phyloP scores from a whole-genome alignment of 2,888 invertebrate species.

The Agrilus biguttatus region DNA sequence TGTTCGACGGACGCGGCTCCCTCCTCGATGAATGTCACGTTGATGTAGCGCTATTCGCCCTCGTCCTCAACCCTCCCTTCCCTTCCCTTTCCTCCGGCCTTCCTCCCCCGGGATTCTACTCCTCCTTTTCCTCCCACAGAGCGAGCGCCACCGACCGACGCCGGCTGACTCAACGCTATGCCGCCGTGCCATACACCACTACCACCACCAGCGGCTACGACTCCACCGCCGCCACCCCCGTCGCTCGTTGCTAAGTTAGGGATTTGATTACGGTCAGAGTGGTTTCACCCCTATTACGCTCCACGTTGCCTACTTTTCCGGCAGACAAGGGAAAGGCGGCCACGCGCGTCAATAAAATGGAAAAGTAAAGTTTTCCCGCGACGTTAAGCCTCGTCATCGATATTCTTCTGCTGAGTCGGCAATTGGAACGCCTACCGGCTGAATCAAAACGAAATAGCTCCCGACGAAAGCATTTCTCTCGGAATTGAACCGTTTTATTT shows the following conservation, averaged over 20 bases:
- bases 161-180: too few species aligned
- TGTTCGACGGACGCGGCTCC: slow-evolving; percentile 20
- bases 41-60: slow-evolving; percentile 24
- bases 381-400: slow-evolving; percentile 22
- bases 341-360: slow-evolving; percentile 29
- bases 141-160: too few species aligned
- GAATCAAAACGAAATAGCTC: slow-evolving; percentile 5
- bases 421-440: slow-evolving; percentile 21
- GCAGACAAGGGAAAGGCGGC: slow-evolving; percentile 45
- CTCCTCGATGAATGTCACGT: slow-evolving; percentile 15
- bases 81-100: slow-evolving; percentile 13
- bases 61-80: slow-evolving; percentile 21
- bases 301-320: slow-evolving; percentile 25
- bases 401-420: slow-evolving; percentile 26
- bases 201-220: too few species aligned
- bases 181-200: too few species aligned
- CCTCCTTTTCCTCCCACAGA: too few species aligned
- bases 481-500: slow-evolving; percentile 11
- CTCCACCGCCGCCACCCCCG: slow-evolving; percentile 10
- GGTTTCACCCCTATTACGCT: slow-evolving; percentile 36
- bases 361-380: slow-evolving; percentile 26
- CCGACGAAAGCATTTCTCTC: slow-evolving; percentile 13
- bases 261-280: slow-evolving; percentile 35
- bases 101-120: too few species aligned
- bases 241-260: slow-evolving; percentile 20